A percentile compares a stretch with the other conserved stretches of the same genome.
Conservation (phyloP, 2,888 invertebrate species). For the Entomobrya multifasciata region DNA sequence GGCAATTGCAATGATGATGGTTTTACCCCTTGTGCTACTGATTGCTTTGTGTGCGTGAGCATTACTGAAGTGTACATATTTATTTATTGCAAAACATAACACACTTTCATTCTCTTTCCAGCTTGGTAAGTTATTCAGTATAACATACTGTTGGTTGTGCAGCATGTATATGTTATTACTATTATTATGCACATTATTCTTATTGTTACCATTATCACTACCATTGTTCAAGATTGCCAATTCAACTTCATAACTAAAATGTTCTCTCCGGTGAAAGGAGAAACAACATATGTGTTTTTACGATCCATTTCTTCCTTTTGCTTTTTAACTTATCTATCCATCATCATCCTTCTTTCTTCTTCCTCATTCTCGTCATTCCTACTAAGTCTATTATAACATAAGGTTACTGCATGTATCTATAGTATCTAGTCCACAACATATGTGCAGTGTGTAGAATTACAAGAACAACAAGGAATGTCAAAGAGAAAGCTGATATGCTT, state of each 20-base stretch:
- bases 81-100: neutral
- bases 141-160: neutral
- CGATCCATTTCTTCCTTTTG: slow-evolving; percentile 59
- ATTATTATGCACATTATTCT: neutral
- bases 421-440: too few relatives aligned
- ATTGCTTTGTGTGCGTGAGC: neutral
- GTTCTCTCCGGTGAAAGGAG: slow-evolving; percentile 6
- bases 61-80: neutral
- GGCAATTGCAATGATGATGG: too few relatives aligned
- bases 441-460: neutral
- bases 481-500: neutral
- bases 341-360: slow-evolving; percentile 3
- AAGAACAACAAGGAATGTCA: neutral
- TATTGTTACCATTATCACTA: neutral
- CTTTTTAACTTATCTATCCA: neutral
- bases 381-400: too few relatives aligned
- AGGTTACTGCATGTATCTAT: too few relatives aligned
- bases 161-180: neutral
- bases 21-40: too few relatives aligned
- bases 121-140: neutral
- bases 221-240: slow-evolving; percentile 43
- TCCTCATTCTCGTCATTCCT: neutral
- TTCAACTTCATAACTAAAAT: slow-evolving; percentile 48
- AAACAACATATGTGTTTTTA: slow-evolving; percentile 55
- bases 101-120: neutral